Conservation (phyloP, 1,140 invertebrate genomes). For the Zaprionus nigranus region DNA sequence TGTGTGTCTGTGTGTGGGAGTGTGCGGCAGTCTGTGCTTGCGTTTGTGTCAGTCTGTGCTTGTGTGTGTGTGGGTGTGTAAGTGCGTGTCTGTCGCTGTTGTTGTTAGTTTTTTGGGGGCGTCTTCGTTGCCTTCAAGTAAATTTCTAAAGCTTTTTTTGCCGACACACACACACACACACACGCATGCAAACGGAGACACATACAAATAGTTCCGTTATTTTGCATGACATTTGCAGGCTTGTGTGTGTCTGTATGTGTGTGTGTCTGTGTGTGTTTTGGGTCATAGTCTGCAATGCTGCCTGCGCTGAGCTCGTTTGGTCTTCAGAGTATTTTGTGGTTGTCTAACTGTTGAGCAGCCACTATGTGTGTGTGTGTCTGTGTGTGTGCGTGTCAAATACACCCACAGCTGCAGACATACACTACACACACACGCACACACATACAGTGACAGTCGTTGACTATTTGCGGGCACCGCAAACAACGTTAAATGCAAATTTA, state of each 20-base stretch:
- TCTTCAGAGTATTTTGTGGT: conserved; percentile 57
- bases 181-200: background rate
- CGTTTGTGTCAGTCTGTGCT: conserved; percentile 13
- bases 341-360: conserved; percentile 54
- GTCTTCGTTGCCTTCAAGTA: conserved; percentile 40
- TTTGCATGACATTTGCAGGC: conserved; percentile 58
- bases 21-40: conserved; percentile 9
- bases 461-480: conserved; percentile 77
- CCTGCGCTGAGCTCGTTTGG: conserved; percentile 44
- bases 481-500: conserved; percentile 83
- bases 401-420: conserved; percentile 15
- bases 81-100: conserved; percentile 32
- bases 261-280: conserved; percentile 28
- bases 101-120: conserved; percentile 67
- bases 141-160: conserved; percentile 71
- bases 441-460: conserved; percentile 32
- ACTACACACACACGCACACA: conserved; percentile 15
- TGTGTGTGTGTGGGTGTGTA: conserved; percentile 20
- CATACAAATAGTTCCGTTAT: conserved; percentile 47
- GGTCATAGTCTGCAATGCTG: conserved; percentile 26
- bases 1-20: conserved; percentile 8
- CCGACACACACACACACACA: conserved; percentile 29
- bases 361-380: conserved; percentile 15
- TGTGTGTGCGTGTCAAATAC: conserved; percentile 15
- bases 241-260: conserved; percentile 13